Evolutionary conservation across 1,140 invertebrate genomes (phyloP), one percentile per base, ranked within the genome.

Genomic region (Aphaenogaster ashmeadi): DNA sequence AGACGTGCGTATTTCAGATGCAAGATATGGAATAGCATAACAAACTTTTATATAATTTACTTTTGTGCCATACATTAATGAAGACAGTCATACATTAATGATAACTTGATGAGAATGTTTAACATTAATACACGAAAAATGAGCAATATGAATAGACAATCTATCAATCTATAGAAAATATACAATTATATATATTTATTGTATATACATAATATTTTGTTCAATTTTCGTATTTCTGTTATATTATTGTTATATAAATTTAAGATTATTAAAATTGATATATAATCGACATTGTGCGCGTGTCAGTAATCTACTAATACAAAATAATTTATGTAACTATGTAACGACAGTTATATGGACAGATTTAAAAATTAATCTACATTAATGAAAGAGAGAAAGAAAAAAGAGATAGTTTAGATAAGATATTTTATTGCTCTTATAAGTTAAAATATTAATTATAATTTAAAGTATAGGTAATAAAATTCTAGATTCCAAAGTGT

Each of bases 401-500:
- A 9, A 18, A 44, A 38, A 27, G 0, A 56, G 3, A 41, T 7
- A 4, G 0, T 13, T 77, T 58, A 21, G 3, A 41, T 56, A 0
- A 75, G 41, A 41, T 75, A 75, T 58, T 58, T 74, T 18, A 41
- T 74, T 75, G 54, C 27, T 58, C 11, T 41, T 60, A 27, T 44
- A 60, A 36, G 21, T 75, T 41, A 27, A 58, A 60, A 18, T 0
- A 13, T 36, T 54, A 60, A 78, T 47, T 27, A 78, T 79, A 50
- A 64, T 62, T 78, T 44, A 18, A 36, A 62, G 9, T 36, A 64
- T 41, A 36, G 9, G 15, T n/a, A 78, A 74, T 74, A 84, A 81
- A 83, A 50, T 27, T 85, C 36, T 47, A 54, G 52, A 67, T 80
- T 90, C 41, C 72, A 81, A 87, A 91, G 60, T 77, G 75, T 88